phyloP scores from a whole-genome alignment of 2,888 invertebrate species.

The Tryphoninae sp. region DNA sequence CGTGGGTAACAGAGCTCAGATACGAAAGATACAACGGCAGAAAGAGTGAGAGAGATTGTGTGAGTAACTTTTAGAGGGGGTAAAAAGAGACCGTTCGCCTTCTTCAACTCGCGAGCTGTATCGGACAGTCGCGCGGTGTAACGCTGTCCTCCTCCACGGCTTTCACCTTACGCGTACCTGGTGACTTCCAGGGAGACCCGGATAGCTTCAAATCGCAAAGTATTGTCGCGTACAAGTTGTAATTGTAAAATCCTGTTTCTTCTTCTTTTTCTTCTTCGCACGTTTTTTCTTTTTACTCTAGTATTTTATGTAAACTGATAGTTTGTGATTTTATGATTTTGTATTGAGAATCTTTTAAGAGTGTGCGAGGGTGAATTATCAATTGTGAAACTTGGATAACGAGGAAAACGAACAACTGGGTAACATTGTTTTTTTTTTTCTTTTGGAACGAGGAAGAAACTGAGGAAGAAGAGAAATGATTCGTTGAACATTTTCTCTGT shows the following conservation, averaged over 20 bases:
- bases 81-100: conserved; percentile 59
- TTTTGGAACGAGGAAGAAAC: neutral
- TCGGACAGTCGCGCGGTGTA: conserved; percentile 67
- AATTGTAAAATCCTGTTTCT: neutral
- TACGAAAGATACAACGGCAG: conserved; percentile 32
- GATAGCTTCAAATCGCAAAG: conserved; percentile 43
- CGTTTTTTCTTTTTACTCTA: neutral
- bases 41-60: conserved; percentile 34
- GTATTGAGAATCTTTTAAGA: neutral
- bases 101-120: conserved; percentile 61
- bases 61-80: conserved; percentile 43
- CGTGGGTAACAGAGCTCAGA: conserved; percentile 53
- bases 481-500: conserved; percentile 50
- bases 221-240: conserved; percentile 10
- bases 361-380: neutral
- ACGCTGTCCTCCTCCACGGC: conserved; percentile 71
- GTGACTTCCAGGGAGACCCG: conserved; percentile 54
- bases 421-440: conserved; percentile 2
- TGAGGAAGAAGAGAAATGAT: conserved; percentile 48
- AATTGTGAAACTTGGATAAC: neutral
- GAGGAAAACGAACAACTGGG: neutral
- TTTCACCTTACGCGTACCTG: conserved; percentile 71
- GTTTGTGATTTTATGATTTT: neutral
- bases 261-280: neutral
- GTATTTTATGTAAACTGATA: neutral